Percentiles rank a stretch among this genome's conserved stretches.
These are phyloP conservation scores for Ips typographus DNA, from an alignment of 1,140 invertebrate genomes.

Conservation along the genomic window DNA sequence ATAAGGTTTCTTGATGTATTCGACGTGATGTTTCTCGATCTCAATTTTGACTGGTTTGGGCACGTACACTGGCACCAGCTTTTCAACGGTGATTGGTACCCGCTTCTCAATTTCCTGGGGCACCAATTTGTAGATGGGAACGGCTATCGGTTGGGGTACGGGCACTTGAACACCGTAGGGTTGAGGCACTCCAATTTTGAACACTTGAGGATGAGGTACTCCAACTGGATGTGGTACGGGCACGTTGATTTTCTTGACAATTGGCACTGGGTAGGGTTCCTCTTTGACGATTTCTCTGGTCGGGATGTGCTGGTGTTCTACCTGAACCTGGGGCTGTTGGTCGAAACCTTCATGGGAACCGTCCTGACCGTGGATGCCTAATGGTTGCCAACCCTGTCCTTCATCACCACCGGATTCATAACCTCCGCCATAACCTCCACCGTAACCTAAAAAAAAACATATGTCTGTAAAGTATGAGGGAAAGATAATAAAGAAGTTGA, in stretches of 20 bases:
- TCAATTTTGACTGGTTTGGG: slow-evolving; percentile 76
- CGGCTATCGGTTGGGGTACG: slow-evolving; percentile 70
- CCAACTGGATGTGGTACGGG: slow-evolving; percentile 73
- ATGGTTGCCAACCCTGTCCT: slow-evolving; percentile 30
- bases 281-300: slow-evolving; percentile 62
- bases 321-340: slow-evolving; percentile 45
- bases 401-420: slow-evolving; percentile 44
- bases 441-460: background rate
- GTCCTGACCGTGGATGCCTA: slow-evolving; percentile 32
- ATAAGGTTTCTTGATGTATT: slow-evolving; percentile 71
- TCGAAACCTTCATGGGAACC: slow-evolving; percentile 33
- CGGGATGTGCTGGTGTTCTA: slow-evolving; percentile 50
- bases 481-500: too few relatives aligned
- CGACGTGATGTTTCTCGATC: slow-evolving; percentile 73
- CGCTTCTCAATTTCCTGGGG: slow-evolving; percentile 67
- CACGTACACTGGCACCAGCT: slow-evolving; percentile 71
- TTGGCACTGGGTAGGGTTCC: slow-evolving; percentile 68
- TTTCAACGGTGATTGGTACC: slow-evolving; percentile 73
- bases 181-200: slow-evolving; percentile 72
- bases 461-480: too few relatives aligned
- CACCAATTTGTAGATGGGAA: slow-evolving; percentile 70
- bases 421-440: slow-evolving; percentile 33
- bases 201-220: slow-evolving; percentile 69
- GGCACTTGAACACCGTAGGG: slow-evolving; percentile 71
- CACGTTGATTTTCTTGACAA: slow-evolving; percentile 72